Conservation (phyloP, 1,140 invertebrate species). For the Calliphora vicina region DNA sequence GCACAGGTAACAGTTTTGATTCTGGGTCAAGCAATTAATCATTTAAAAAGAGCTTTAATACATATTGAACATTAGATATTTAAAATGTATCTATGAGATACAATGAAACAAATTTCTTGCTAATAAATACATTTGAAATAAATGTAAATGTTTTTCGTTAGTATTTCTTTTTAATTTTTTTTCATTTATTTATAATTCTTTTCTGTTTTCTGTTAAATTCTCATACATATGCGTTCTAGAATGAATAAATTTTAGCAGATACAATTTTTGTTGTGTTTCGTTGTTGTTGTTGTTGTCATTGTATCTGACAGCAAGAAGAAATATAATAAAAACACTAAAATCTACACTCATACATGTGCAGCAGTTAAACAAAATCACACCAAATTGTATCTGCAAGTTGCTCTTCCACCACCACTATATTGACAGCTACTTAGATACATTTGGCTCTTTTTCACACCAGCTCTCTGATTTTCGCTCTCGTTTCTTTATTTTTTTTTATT, state of each 20-base stretch:
- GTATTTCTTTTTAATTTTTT: neutral
- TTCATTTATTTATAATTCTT: neutral
- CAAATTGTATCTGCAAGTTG: neutral
- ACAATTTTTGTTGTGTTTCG: neutral
- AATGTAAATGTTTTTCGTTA: neutral
- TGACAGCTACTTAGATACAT: neutral
- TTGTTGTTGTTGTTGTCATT: neutral
- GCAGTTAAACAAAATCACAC: neutral
- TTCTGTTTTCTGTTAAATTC: constrained; percentile 4
- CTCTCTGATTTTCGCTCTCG: neutral
- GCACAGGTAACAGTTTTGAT: no score
- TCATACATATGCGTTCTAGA: neutral
- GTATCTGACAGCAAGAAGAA: neutral
- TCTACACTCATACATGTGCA: no score
- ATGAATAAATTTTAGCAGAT: neutral
- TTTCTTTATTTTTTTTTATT: no score
- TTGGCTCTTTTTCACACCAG: neutral
- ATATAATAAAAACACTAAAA: neutral
- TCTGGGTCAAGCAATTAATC: no score
- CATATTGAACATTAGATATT: neutral
- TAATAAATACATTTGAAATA: neutral
- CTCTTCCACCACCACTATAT: no score
- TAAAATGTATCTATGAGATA: neutral
- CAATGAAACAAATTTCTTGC: constrained; percentile 9
- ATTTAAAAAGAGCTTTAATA: neutral